These are phyloP conservation scores for Myrmecophaga tridactyla DNA, from an alignment of 2,113 vertebrate species.

Conservation along the genomic window DNA sequence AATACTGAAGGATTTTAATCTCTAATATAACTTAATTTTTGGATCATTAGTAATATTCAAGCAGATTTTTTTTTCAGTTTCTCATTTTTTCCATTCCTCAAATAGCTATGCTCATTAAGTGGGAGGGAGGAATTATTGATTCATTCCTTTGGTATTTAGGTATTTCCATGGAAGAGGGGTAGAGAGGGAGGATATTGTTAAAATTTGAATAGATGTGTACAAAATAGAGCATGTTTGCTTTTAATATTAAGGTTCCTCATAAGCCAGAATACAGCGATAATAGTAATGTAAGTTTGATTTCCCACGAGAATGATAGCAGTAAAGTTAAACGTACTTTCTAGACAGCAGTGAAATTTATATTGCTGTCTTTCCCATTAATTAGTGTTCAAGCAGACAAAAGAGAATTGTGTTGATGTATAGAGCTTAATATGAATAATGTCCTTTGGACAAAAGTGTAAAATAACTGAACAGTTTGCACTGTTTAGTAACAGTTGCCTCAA, in stretches of 20 bases:
- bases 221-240: background rate
- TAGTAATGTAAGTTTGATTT: background rate
- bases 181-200: background rate
- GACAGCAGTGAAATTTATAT: background rate
- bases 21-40: conserved; percentile 25
- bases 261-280: background rate
- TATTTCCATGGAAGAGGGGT: background rate
- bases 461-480: background rate
- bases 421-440: background rate
- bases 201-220: background rate
- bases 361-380: background rate
- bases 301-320: background rate
- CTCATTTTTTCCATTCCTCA: background rate
- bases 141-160: background rate
- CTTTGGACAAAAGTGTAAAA: background rate
- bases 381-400: background rate
- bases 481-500: background rate
- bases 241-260: background rate
- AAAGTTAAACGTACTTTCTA: background rate
- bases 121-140: background rate
- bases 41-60: background rate
- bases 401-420: background rate
- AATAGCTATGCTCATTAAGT: background rate
- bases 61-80: background rate
- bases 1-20: background rate